phyloP scores from a whole-genome alignment of 64 coral and sea anemone species.

The Montipora cactus region DNA sequence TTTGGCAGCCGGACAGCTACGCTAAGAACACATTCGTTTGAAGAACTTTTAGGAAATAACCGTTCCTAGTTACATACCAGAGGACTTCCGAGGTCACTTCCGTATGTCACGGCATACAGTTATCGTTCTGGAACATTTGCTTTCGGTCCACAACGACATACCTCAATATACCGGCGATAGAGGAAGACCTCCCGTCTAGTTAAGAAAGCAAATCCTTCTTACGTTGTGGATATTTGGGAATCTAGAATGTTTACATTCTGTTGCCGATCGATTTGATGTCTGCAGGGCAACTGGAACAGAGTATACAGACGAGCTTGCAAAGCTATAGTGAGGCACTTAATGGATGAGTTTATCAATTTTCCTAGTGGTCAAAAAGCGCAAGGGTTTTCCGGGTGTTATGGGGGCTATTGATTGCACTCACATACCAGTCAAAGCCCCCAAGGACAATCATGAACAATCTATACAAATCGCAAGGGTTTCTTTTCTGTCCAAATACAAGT shows the following conservation, averaged over 20 bases:
- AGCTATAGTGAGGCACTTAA: conserved; percentile 21
- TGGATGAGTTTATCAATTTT: conserved; percentile 47
- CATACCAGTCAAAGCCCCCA: conserved; percentile 21
- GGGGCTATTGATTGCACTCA: conserved; percentile 43
- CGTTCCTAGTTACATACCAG: conserved; percentile 40
- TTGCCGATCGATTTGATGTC: conserved; percentile 47
- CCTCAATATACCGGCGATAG: conserved; percentile 8
- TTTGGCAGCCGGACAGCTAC: conserved; percentile 14
- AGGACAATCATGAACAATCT: background rate
- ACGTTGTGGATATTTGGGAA: conserved; percentile 42
- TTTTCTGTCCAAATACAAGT: conserved; percentile 24
- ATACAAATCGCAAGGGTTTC: conserved; percentile 29
- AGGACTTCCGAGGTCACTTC: conserved; percentile 55
- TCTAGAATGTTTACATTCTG: conserved; percentile 37
- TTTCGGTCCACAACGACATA: conserved; percentile 20
- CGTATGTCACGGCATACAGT: conserved; percentile 30
- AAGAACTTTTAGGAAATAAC: conserved; percentile 25
- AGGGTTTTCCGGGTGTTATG: conserved; percentile 38
- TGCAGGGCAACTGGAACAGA: conserved; percentile 4
- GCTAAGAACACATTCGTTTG: background rate
- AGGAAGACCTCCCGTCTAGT: conserved; percentile 49
- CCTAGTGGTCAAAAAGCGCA: background rate
- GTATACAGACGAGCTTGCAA: conserved; percentile 39
- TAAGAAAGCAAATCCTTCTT: conserved; percentile 38
- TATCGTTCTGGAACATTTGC: conserved; percentile 31